Evolutionary conservation across 2,797 vertebrate genomes (phyloP).

Genomic region (Odontamblyopus lacepedii): DNA sequence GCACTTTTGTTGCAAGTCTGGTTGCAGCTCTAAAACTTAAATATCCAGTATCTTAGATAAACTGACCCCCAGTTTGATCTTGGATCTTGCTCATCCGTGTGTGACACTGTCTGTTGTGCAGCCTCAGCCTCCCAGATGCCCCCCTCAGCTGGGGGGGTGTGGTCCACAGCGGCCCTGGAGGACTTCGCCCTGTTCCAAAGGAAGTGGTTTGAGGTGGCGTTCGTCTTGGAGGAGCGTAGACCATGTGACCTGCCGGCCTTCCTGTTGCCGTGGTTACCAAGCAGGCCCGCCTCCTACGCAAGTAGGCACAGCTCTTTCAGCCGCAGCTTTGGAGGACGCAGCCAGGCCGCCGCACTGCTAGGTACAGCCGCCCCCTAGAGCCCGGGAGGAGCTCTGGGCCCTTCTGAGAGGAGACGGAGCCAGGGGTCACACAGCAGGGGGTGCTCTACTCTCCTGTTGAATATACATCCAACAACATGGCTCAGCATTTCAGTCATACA

Average conservation of each 20-base stretch:
- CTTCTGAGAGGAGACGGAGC: constrained; percentile 12
- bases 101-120: constrained; percentile 15
- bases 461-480: not conserved
- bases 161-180: constrained; percentile 86
- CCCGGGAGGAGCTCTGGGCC: constrained; percentile 25
- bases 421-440: constrained; percentile 3
- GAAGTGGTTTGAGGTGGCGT: constrained; percentile 98
- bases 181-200: constrained; percentile 94
- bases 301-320: constrained; percentile 99
- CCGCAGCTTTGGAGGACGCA: constrained; percentile 99
- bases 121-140: constrained; percentile 69
- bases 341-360: constrained; percentile 95
- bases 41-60: no score
- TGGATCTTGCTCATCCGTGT: no score
- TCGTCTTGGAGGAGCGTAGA: constrained; percentile 90
- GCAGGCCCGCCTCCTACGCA: constrained; percentile 95
- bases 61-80: no score
- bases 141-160: constrained; percentile 73
- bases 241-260: constrained; percentile 93
- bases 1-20: no score
- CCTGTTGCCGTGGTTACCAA: constrained; percentile 95
- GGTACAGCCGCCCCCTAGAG: constrained; percentile 80
- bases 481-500: not conserved
- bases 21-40: no score
- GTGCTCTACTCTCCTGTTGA: not conserved